These are phyloP conservation scores for Epirrita christyi DNA, from an alignment of 2,888 invertebrate species.

Conservation along the genomic window DNA sequence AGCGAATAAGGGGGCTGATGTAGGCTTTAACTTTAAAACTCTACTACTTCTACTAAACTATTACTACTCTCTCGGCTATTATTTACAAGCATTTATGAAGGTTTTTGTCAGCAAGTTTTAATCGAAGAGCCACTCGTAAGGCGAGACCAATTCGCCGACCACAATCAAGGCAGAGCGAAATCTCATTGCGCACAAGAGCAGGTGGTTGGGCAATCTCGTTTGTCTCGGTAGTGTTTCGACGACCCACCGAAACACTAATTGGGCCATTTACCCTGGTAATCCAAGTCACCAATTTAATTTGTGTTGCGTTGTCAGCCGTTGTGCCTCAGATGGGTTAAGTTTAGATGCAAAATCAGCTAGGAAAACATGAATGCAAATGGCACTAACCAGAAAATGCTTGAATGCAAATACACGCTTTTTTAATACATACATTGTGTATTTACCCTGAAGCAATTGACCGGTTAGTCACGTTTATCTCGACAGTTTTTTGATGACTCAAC, in stretches of 20 bases:
- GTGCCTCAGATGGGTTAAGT: background rate
- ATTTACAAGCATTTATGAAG: background rate
- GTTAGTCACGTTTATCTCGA: too few relatives aligned
- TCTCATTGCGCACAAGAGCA: conserved; percentile 64
- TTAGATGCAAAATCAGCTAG: conserved; percentile 3
- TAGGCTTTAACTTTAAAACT: too few relatives aligned
- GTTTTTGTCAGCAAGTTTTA: conserved; percentile 13
- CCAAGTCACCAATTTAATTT: conserved; percentile 76
- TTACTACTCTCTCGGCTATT: too few relatives aligned
- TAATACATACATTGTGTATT: too few relatives aligned
- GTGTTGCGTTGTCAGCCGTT: conserved; percentile 49
- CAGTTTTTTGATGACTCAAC: too few relatives aligned
- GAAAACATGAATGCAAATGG: too few relatives aligned
- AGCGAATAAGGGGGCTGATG: too few relatives aligned
- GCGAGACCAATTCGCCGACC: conserved; percentile 46
- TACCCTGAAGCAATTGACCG: too few relatives aligned
- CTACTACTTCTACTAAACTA: too few relatives aligned
- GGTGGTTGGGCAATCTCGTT: conserved; percentile 75
- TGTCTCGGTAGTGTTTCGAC: conserved; percentile 61
- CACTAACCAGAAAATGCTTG: too few relatives aligned
- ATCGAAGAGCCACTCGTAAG: conserved; percentile 38
- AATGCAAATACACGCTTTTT: too few relatives aligned
- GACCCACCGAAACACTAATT: conserved; percentile 74
- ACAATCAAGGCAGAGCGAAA: conserved; percentile 58
- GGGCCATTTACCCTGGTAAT: conserved; percentile 77